A percentile compares a stretch with the other conserved stretches of the same genome.
These are phyloP conservation scores for Vandiemenella viatica DNA, from an alignment of 2,888 invertebrate genomes.

Conservation along the genomic window DNA sequence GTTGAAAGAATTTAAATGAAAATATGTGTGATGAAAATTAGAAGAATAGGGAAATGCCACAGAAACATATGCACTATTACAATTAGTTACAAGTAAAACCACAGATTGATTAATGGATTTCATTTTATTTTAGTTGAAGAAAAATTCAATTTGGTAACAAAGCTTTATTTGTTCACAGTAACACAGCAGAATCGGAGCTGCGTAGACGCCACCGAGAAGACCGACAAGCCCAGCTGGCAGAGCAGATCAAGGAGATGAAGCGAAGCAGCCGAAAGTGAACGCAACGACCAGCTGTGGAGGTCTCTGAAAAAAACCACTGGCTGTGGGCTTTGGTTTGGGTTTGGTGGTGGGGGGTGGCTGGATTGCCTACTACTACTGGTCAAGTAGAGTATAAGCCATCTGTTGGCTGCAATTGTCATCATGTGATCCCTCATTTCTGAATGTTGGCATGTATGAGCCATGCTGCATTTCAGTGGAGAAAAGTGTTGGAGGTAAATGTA, in stretches of 20 bases:
- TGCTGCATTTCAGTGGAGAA: no score
- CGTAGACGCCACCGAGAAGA: conserved; percentile 28
- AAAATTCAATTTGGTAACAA: no score
- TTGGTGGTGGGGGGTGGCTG: background rate
- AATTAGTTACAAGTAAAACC: no score
- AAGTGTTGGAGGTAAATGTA: no score
- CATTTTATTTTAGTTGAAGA: no score
- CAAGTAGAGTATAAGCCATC: background rate
- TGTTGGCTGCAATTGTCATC: background rate
- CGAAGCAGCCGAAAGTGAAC: conserved; percentile 51
- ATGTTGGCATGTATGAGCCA: no score
- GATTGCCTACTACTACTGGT: background rate
- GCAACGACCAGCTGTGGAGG: conserved; percentile 61
- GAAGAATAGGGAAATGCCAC: no score
- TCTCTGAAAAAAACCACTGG: conserved; percentile 55
- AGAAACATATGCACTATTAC: no score
- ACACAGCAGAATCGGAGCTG: background rate
- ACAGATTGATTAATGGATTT: no score
- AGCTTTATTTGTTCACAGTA: no score
- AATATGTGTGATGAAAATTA: no score
- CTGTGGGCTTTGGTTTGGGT: background rate
- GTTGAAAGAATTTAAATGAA: no score
- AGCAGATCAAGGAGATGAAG: conserved; percentile 54
- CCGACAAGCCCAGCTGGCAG: conserved; percentile 41
- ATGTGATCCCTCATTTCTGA: background rate